These are phyloP conservation scores for Sapajus apella DNA, from an alignment of 2,113 vertebrate species.

Conservation along the genomic window DNA sequence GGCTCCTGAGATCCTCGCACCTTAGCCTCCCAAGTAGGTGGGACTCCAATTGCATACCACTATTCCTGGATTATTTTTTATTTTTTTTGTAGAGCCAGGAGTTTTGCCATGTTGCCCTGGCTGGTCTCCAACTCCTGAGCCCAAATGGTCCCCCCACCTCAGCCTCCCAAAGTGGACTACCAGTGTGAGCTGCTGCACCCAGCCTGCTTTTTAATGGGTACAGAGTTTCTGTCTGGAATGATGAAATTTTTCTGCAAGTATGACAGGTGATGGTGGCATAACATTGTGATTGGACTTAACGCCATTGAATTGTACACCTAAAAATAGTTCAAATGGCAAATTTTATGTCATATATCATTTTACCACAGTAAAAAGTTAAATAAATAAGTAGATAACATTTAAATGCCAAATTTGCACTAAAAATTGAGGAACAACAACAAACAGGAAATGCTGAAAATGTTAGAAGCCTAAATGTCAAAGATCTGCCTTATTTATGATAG, in stretches of 20 bases:
- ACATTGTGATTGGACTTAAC: not conserved
- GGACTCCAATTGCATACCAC: no score
- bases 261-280: not conserved
- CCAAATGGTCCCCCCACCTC: no score
- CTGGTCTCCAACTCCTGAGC: no score
- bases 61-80: no score
- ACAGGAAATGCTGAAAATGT: not conserved
- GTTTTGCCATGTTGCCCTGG: no score
- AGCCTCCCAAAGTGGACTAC: no score
- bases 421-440: not conserved
- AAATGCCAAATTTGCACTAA: not conserved
- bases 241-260: not conserved
- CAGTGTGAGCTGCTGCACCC: no score
- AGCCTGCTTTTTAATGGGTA: not conserved
- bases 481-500: not conserved
- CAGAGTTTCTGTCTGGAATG: not conserved
- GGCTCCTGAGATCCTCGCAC: no score
- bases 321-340: not conserved
- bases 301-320: not conserved
- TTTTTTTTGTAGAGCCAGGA: no score
- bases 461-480: not conserved
- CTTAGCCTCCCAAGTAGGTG: no score
- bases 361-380: not conserved
- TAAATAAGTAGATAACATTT: not conserved
- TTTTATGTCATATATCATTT: not conserved